Conservation (phyloP, 2,888 invertebrate genomes). For the Beris morrisii region DNA sequence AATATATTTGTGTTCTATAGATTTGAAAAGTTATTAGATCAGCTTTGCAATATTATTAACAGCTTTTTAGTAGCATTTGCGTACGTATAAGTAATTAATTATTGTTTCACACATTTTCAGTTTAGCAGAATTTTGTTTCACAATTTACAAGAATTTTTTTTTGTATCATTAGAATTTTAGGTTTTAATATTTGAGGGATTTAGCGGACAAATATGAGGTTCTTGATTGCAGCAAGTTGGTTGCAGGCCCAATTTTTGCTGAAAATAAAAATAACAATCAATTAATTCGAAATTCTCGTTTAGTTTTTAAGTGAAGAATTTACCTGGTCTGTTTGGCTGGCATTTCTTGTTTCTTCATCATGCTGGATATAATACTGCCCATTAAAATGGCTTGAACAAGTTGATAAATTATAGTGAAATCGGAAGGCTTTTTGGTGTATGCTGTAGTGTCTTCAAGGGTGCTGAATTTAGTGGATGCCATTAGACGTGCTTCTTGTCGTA, state of each 20-base stretch:
- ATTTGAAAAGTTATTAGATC: too few relatives aligned
- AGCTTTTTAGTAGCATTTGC: too few relatives aligned
- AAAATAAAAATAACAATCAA: not conserved
- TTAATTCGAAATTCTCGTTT: not conserved
- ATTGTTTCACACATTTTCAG: slow-evolving; percentile 28
- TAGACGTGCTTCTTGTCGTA: not conserved
- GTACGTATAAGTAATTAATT: slow-evolving; percentile 2
- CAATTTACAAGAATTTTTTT: slow-evolving; percentile 7
- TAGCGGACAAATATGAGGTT: not conserved
- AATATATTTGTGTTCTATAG: too few relatives aligned
- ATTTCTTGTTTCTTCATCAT: not conserved
- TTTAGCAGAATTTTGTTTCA: slow-evolving; percentile 13
- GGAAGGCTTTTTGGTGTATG: not conserved
- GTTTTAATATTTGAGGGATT: not conserved
- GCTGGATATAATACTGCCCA: slow-evolving; percentile 1
- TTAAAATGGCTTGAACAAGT: slow-evolving; percentile 10
- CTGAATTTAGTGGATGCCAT: not conserved
- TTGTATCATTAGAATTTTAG: not conserved
- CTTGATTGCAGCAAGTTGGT: not conserved
- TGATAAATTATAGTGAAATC: not conserved
- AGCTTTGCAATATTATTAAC: too few relatives aligned
- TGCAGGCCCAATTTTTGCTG: slow-evolving; percentile 17
- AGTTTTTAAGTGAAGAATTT: not conserved
- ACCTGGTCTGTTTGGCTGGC: slow-evolving; percentile 11
- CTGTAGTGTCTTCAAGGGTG: not conserved